phyloP scores from a whole-genome alignment of 2,113 vertebrate genomes.

The Sardina pilchardus region DNA sequence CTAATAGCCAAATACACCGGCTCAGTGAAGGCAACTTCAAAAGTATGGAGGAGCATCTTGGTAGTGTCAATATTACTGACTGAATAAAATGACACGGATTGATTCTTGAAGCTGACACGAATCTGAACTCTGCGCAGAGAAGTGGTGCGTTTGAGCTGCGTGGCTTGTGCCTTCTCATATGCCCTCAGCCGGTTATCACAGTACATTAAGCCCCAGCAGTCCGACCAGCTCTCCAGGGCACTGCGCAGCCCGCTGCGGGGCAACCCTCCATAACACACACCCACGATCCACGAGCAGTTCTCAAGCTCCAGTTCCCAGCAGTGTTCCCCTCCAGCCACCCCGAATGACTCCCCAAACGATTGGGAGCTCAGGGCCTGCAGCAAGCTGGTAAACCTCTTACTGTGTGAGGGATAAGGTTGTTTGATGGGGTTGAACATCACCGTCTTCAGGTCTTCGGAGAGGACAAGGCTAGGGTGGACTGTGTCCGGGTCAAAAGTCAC shows the following conservation, averaged over 20 bases:
- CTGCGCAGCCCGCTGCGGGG: constrained; percentile 72
- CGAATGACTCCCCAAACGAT: constrained; percentile 58
- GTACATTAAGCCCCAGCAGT: constrained; percentile 80
- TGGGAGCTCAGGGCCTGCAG: constrained; percentile 72
- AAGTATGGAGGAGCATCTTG: constrained; percentile 72
- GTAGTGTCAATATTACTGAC: constrained; percentile 60
- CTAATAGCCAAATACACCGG: constrained; percentile 76
- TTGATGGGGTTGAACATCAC: constrained; percentile 62
- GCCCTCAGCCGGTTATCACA: constrained; percentile 75
- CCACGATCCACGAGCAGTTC: constrained; percentile 70
- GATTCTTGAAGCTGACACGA: constrained; percentile 67
- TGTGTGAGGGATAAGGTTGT: constrained; percentile 57
- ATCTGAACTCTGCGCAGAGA: constrained; percentile 70
- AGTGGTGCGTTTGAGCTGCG: constrained; percentile 62
- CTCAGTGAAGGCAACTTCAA: constrained; percentile 69
- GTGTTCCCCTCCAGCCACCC: constrained; percentile 59
- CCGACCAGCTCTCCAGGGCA: constrained; percentile 73
- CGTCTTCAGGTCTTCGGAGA: constrained; percentile 71
- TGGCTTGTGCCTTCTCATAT: constrained; percentile 70
- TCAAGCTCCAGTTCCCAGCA: constrained; percentile 70
- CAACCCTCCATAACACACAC: constrained; percentile 70
- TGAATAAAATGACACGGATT: constrained; percentile 73
- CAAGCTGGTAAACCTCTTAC: constrained; percentile 70
- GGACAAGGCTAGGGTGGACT: constrained; percentile 67
- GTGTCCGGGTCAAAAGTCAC: constrained; percentile 72